These are phyloP conservation scores for Alviniconcha marisindica DNA, from an alignment of 1,140 invertebrate species.

Conservation along the genomic window DNA sequence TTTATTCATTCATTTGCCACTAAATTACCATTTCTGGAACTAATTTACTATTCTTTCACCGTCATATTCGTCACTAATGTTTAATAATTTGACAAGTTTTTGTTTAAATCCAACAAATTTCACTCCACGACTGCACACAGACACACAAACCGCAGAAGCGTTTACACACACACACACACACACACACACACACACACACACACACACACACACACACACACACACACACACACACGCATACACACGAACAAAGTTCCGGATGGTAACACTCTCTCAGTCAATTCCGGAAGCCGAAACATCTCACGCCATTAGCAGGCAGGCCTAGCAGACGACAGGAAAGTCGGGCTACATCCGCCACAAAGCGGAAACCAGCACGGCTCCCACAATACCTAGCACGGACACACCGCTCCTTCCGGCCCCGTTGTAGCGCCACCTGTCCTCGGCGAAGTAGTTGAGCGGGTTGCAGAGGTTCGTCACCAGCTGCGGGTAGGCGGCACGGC, in stretches of 20 bases:
- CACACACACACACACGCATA: neutral
- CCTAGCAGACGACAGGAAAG: neutral
- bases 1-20: too few relatives aligned
- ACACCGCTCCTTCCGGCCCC: neutral
- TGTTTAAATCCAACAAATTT: too few relatives aligned
- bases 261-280: neutral
- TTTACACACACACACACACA: too few relatives aligned
- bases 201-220: too few relatives aligned
- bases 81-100: too few relatives aligned
- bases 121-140: too few relatives aligned
- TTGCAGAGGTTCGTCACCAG: constrained; percentile 29
- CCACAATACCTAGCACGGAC: neutral
- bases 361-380: neutral
- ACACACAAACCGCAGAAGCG: too few relatives aligned
- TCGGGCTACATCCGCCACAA: neutral
- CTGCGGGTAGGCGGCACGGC: constrained; percentile 40
- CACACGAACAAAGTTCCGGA: neutral
- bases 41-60: too few relatives aligned
- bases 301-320: neutral
- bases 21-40: too few relatives aligned
- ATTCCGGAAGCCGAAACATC: neutral
- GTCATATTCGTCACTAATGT: too few relatives aligned
- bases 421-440: constrained; percentile 40
- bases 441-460: constrained; percentile 41
- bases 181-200: neutral